Evolutionary conservation across 2,888 invertebrate species (phyloP).

Genomic region (Tipula confusa): DNA sequence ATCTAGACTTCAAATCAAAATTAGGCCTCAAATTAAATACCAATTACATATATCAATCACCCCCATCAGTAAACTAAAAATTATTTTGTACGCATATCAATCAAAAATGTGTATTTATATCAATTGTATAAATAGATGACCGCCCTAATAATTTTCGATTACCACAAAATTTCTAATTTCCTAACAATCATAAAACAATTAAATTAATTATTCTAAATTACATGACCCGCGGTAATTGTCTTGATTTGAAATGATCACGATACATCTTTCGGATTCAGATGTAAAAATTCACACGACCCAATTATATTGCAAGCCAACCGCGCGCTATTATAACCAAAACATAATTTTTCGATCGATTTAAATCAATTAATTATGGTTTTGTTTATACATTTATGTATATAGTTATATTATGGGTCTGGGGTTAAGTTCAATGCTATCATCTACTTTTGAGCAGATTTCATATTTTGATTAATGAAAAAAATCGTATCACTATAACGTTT

Average conservation of each 20-base stretch:
- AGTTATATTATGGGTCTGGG: not conserved
- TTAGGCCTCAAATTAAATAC: not conserved
- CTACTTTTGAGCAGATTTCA: not conserved
- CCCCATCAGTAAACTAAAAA: no score
- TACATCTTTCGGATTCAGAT: not conserved
- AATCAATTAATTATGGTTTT: slow-evolving; percentile 12
- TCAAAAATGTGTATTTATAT: not conserved
- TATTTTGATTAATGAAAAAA: not conserved
- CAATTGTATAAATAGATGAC: not conserved
- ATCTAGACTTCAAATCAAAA: not conserved
- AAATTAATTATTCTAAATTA: not conserved
- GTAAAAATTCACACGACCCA: not conserved
- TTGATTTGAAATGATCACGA: not conserved
- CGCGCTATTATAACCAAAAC: not conserved
- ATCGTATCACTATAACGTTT: not conserved
- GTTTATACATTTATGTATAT: not conserved
- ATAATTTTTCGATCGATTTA: not conserved
- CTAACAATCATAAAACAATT: slow-evolving; percentile 7
- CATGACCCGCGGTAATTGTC: not conserved
- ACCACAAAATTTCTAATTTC: not conserved
- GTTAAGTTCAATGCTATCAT: not conserved
- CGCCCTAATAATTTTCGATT: slow-evolving; percentile 9
- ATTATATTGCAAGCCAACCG: not conserved
- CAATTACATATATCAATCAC: slow-evolving; percentile 5
- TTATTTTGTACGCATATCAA: not conserved